These are phyloP conservation scores for Loriculus beryllinus DNA, from an alignment of 2,797 vertebrate species.

Conservation along the genomic window DNA sequence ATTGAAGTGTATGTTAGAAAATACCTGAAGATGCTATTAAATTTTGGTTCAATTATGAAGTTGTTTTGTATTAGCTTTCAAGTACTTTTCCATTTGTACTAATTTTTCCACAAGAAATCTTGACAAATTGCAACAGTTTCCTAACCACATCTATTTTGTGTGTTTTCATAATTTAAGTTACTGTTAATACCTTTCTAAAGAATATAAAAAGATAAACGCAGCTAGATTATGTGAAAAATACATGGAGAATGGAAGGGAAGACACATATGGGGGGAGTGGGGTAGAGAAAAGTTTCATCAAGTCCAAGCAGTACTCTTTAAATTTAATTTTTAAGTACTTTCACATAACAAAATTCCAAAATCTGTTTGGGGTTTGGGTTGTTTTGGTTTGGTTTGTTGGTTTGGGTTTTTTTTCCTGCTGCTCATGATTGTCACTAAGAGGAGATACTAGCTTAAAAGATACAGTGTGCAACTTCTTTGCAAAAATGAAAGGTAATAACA, in stretches of 20 bases:
- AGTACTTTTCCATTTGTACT: not conserved
- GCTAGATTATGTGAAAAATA: not conserved
- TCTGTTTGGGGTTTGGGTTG: not conserved
- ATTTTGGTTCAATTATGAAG: not conserved
- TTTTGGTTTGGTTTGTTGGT: not conserved
- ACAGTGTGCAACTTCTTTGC: not conserved
- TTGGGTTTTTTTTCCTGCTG: not conserved
- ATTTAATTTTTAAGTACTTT: not conserved
- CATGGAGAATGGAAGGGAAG: rapidly evolving
- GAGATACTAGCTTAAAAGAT: not conserved
- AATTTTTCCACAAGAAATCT: not conserved
- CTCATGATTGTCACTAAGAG: not conserved
- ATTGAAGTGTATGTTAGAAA: not conserved
- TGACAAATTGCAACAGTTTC: not conserved
- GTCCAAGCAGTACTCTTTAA: not conserved
- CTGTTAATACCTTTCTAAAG: not conserved
- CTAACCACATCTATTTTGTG: not conserved
- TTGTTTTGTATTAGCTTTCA: not conserved
- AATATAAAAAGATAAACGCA: not conserved
- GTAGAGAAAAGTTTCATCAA: not conserved
- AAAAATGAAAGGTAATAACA: no score
- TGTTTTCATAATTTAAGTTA: not conserved
- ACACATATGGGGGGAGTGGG: not conserved
- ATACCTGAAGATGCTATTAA: not conserved
- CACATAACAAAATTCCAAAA: not conserved